Evolutionary conservation across 2,113 vertebrate genomes (phyloP), one percentile per base, ranked within the genome.

Genomic region (Atlantisia rogersi): DNA sequence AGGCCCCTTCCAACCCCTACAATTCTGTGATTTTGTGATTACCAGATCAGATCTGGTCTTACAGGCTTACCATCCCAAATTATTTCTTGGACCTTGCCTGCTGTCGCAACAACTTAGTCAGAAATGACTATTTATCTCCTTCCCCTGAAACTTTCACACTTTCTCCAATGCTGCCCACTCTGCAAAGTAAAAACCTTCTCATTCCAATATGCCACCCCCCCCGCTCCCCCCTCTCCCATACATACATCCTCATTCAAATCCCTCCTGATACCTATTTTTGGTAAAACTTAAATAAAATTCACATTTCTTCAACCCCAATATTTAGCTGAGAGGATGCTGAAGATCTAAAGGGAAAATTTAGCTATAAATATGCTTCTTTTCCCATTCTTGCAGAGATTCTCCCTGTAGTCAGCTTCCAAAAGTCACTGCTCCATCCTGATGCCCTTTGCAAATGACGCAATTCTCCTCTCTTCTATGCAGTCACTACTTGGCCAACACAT

Each of bases 71-170:
- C 32, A 86, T 71, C 68, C 48, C 56, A 86, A 90, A 86, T 90
- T 93, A 86, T 83, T 77, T 75, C 60, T 92, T 81, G 85, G 92
- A 92, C 94, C 71, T 93, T 60, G 29, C 48, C 44, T 93, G 44
- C 53, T 93, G 80, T 93, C 94, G 88, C 53, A 92, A 80, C 90
- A 69, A 8, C 82, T 96, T 96, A 96, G 81, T 94, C 93, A 96
- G 82, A 96, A 94, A 92, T 67, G 55, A 82, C 90, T 62, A 28
- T 90, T 94, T 91, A 65, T 82, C 91, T 91, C 58, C 42, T 94
- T 26, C 86, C 82, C 74, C 63, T 77, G 75, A 56, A 67, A 56
- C 90, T 88, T 91, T 96, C 94, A 92, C 94, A 94, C 96, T 88
- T 96, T 94, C 92, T 92, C 92, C 60, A 4, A 18, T 17, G 8